Conservation (phyloP, 2,797 vertebrate genomes). For the Morus bassanus region DNA sequence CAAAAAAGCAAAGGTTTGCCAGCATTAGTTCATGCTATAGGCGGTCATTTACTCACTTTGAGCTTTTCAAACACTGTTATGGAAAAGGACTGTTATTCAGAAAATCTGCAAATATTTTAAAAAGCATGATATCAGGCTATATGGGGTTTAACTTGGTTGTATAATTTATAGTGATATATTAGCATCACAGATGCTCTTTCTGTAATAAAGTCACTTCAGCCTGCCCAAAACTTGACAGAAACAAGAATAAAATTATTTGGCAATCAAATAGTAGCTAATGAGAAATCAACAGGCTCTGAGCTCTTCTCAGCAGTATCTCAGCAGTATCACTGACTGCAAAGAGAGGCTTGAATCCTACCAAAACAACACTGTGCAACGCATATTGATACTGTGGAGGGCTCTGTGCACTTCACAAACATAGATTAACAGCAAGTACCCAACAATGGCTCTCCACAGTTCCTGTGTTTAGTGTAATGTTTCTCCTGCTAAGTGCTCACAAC, state of each 20-base stretch:
- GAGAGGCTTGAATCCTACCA: background rate
- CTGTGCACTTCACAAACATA: background rate
- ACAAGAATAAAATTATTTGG: background rate
- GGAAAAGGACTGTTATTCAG: background rate
- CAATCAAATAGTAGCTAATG: background rate
- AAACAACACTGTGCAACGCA: background rate
- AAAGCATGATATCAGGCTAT: background rate
- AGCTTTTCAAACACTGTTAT: background rate
- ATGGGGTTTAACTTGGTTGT: background rate
- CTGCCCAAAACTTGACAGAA: background rate
- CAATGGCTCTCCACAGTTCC: background rate
- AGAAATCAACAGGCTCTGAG: background rate
- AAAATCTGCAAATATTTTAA: background rate
- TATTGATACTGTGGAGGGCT: background rate
- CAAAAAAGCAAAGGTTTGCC: background rate
- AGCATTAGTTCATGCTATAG: background rate
- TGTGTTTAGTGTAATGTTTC: background rate
- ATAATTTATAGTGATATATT: background rate
- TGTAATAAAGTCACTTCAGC: background rate
- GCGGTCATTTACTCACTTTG: background rate
- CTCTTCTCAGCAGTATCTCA: too few relatives aligned
- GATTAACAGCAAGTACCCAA: background rate
- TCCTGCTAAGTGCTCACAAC: background rate
- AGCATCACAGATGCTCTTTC: background rate
- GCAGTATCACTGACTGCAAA: background rate